phyloP scores from a whole-genome alignment of 2,113 vertebrate species.

The Platichthys flesus region DNA sequence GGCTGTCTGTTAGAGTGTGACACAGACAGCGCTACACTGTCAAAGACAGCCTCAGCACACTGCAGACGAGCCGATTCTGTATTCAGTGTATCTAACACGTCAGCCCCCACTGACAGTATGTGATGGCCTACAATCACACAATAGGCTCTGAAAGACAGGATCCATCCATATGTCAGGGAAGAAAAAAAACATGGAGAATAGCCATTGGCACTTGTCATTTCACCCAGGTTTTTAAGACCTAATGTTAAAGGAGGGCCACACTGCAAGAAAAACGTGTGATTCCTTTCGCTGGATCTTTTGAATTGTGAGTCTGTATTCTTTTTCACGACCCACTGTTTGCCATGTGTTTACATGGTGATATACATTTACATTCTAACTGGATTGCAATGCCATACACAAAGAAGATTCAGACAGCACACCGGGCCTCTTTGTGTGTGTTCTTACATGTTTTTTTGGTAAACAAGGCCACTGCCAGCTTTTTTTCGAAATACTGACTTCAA shows the following conservation, averaged over 20 bases:
- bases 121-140: slow-evolving; percentile 75
- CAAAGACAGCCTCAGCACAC: slow-evolving; percentile 72
- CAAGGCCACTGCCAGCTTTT: too few species aligned
- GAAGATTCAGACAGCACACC: not conserved
- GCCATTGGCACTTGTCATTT: slow-evolving; percentile 57
- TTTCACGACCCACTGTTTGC: not conserved
- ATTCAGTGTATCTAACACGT: slow-evolving; percentile 72
- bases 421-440: not conserved
- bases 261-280: not conserved
- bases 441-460: too few species aligned
- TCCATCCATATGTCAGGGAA: slow-evolving; percentile 52
- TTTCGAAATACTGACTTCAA: too few species aligned
- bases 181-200: slow-evolving; percentile 34
- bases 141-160: slow-evolving; percentile 63
- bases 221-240: slow-evolving; percentile 29
- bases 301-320: slow-evolving; percentile 14
- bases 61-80: slow-evolving; percentile 69
- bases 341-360: not conserved
- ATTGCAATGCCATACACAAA: not conserved
- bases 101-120: slow-evolving; percentile 72
- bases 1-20: slow-evolving; percentile 84
- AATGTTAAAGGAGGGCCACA: slow-evolving; percentile 17
- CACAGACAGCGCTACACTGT: slow-evolving; percentile 78
- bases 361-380: not conserved
- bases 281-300: slow-evolving; percentile 21